Evolutionary conservation across 2,797 vertebrate species (phyloP), one percentile per base, ranked within the genome.

Genomic region (Spatula versicolor): DNA sequence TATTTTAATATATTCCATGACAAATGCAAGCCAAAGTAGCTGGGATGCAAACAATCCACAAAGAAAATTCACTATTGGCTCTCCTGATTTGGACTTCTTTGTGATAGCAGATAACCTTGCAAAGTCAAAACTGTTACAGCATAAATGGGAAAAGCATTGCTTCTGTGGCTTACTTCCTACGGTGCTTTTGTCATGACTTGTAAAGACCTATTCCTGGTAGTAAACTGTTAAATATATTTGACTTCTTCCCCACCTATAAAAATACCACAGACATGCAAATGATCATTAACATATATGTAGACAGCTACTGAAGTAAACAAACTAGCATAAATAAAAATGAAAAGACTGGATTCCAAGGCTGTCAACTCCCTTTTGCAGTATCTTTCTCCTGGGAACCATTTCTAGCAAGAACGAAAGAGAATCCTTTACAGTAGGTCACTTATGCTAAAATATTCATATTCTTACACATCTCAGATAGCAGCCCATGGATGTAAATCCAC

Each of bases 301-400:
- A 91, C 63, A 92, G n/a, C 6, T 41, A 73, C n/a, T 75, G 82
- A 87, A 82, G 46, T 73, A 68, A 85, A 64, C 1, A 5, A 74
- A 79, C 11, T 58, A 91, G 81, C 37, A 80, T 8, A 69, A 92
- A 59, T 22, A 75, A 79, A 80, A 92, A 26, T 5, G 28, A 50
- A 46, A 55, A 15, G n/a, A 45, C 46, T 63, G 16, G 17, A 71
- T 83, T 98, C 97, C 97, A 94, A 92, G 93, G 91, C 71, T 96
- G 69, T 93, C 83, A 91, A 91, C 95, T 97, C 95, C 96, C 31
- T 97, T 98, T 97, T 96, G 96, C 94, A 68, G 93, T 95, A 91
- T 93, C 95, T 96, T 93, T 94, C 92, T 97, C 81, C 95, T 96
- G 96, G 90, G 97, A 97, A 97, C 95, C 92, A 95, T 89, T 97